phyloP scores from a whole-genome alignment of 2,797 vertebrate genomes.

The Acanthis flammea region DNA sequence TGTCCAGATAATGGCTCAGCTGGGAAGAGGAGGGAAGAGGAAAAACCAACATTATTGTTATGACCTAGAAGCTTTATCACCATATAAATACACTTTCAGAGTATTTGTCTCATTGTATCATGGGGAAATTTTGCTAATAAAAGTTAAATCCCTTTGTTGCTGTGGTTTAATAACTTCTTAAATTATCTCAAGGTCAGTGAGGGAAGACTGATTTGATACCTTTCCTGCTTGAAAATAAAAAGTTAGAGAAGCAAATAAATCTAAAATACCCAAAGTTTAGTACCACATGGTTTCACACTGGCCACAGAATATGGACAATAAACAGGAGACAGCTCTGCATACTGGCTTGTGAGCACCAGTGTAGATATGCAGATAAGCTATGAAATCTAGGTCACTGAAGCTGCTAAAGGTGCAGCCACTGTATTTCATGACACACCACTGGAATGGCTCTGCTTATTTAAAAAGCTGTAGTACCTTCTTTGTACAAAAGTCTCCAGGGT shows the following conservation, averaged over 20 bases:
- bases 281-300: neutral
- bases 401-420: neutral
- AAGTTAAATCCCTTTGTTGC: neutral
- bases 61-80: neutral
- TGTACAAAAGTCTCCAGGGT: neutral
- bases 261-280: neutral
- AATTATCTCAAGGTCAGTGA: neutral
- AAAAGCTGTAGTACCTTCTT: neutral
- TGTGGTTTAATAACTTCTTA: neutral
- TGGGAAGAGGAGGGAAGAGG: conserved; percentile 50
- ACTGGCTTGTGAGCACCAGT: neutral
- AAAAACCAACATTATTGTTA: neutral
- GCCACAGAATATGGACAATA: neutral
- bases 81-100: neutral
- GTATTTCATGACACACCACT: neutral
- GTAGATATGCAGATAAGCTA: neutral
- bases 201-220: neutral
- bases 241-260: neutral
- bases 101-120: neutral
- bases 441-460: neutral
- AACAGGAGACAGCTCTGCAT: neutral
- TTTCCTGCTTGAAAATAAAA: neutral
- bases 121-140: neutral
- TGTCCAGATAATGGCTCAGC: conserved; percentile 98
- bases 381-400: neutral